Evolutionary conservation across 2,797 vertebrate species (phyloP).

Genomic region (Sebastes matsubarae): DNA sequence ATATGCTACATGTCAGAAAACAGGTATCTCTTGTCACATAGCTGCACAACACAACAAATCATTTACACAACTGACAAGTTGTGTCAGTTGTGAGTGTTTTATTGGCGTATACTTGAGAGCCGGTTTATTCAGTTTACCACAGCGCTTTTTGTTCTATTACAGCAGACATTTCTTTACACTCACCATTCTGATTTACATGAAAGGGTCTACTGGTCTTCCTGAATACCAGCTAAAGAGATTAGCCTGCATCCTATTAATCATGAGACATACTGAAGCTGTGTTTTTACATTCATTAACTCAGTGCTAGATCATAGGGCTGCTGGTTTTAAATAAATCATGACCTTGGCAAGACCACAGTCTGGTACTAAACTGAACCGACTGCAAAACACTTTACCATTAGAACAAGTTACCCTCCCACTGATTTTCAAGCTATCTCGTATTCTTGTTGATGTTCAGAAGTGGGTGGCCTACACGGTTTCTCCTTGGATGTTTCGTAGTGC

Average conservation of each 20-base stretch:
- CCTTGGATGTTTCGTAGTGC: background rate
- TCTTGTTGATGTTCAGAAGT: conserved; percentile 14
- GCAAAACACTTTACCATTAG: conserved; percentile 41
- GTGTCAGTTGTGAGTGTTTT: conserved; percentile 1
- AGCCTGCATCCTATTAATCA: conserved; percentile 22
- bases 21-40: background rate
- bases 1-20: background rate
- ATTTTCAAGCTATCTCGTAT: background rate
- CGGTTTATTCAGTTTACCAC: conserved; percentile 1
- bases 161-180: background rate
- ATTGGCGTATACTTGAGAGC: background rate
- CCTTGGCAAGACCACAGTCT: conserved; percentile 31
- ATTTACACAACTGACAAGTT: conserved; percentile 14
- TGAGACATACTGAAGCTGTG: background rate
- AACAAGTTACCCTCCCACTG: conserved; percentile 31
- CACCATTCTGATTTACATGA: conserved; percentile 3
- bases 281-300: conserved; percentile 50
- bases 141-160: conserved; percentile 14
- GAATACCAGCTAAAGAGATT: conserved; percentile 4
- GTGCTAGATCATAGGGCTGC: conserved; percentile 32
- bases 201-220: conserved; percentile 3
- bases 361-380: conserved; percentile 29
- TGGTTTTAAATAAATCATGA: conserved; percentile 59
- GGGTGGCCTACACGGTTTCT: background rate
- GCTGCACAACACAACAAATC: background rate